Percentiles rank a stretch among this genome's conserved stretches.
Evolutionary conservation across 2,888 invertebrate species (phyloP).

Genomic region (Liposcelis brunnea): DNA sequence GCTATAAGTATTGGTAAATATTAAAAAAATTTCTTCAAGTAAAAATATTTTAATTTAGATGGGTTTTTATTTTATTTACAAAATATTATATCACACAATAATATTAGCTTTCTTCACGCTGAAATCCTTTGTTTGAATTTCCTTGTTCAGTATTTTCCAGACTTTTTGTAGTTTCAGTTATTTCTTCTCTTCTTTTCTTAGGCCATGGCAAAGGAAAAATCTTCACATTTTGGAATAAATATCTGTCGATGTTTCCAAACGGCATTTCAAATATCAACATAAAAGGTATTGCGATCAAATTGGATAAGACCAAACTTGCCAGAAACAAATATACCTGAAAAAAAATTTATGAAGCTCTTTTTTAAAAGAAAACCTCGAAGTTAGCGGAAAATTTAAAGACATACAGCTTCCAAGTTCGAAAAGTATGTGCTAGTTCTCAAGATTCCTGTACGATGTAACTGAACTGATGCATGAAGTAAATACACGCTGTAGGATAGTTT

Average conservation of each 20-base stretch:
- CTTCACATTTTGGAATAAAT: constrained; percentile 1
- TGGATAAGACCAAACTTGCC: background rate
- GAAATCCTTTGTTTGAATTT: too few species aligned
- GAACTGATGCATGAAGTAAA: background rate
- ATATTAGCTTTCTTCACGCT: too few species aligned
- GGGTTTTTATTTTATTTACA: too few species aligned
- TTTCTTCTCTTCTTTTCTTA: background rate
- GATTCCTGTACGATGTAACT: background rate
- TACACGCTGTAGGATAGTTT: background rate
- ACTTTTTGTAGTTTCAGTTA: too few species aligned
- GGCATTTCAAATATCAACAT: background rate
- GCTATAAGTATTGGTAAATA: too few species aligned
- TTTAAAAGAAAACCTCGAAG: too few species aligned
- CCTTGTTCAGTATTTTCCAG: too few species aligned
- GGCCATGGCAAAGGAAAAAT: background rate
- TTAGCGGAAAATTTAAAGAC: background rate
- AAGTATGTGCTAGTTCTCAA: background rate
- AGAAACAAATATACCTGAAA: background rate
- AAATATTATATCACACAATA: too few species aligned
- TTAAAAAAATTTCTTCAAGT: too few species aligned
- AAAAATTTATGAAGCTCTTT: background rate
- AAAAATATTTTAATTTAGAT: too few species aligned
- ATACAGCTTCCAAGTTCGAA: background rate
- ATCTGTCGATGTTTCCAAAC: constrained; percentile 1
- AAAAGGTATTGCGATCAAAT: background rate